Evolutionary conservation across 2,113 vertebrate species (phyloP).

Genomic region (Cryptomyrus ogoouensis): DNA sequence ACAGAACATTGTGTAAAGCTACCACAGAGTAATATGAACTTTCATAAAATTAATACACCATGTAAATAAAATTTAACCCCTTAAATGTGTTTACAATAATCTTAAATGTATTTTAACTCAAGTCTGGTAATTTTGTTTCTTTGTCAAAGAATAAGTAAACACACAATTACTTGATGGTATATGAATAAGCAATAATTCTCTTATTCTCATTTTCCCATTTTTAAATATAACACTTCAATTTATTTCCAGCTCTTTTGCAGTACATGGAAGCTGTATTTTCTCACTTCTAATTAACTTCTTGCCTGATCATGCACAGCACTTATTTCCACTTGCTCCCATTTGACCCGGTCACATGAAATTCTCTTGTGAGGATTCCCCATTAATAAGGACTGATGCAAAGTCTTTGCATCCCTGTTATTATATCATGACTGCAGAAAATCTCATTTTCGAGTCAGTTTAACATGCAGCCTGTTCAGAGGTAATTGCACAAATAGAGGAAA

Average conservation of each 20-base stretch:
- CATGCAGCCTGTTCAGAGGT: background rate
- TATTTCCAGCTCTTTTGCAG: background rate
- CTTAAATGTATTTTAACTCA: background rate
- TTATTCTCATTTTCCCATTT: background rate
- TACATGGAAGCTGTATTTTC: background rate
- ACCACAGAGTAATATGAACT: background rate
- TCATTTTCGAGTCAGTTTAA: background rate
- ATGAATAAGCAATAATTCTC: background rate
- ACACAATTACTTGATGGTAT: background rate
- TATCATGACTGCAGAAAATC: background rate
- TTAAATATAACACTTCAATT: background rate
- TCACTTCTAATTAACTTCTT: conserved; percentile 8
- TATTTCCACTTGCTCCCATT: conserved; percentile 3
- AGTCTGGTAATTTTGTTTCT: background rate
- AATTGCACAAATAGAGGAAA: background rate
- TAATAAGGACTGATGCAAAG: background rate
- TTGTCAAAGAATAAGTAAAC: background rate
- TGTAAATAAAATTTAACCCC: background rate
- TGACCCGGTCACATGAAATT: background rate
- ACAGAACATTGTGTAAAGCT: background rate
- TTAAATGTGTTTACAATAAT: background rate
- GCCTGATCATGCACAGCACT: conserved; percentile 1
- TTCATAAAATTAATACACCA: background rate
- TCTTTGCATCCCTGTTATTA: background rate
- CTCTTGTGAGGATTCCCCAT: background rate